A percentile compares a stretch with the other conserved stretches of the same genome.
These are phyloP conservation scores for Campylorhamphus procurvoides DNA, from an alignment of 2,113 vertebrate species.

Conservation along the genomic window DNA sequence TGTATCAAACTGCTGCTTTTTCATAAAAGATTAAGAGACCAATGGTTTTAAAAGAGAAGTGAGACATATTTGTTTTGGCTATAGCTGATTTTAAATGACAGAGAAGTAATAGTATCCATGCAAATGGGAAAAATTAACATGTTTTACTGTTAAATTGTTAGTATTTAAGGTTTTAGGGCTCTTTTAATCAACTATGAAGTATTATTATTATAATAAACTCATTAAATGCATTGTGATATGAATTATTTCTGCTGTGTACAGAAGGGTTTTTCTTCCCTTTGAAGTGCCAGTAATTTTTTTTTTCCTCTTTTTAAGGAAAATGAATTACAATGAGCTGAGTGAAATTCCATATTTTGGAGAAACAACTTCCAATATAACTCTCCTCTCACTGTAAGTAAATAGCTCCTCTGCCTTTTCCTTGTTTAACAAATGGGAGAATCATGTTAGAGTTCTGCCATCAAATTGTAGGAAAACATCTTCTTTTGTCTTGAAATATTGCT, in stretches of 20 bases:
- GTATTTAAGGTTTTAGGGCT: neutral
- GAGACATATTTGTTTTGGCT: neutral
- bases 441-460: neutral
- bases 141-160: neutral
- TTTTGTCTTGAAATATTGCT: neutral
- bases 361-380: slow-evolving; percentile 87
- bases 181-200: neutral
- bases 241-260: neutral
- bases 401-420: neutral
- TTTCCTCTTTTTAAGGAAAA: slow-evolving; percentile 76
- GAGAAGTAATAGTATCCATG: neutral
- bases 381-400: slow-evolving; percentile 90
- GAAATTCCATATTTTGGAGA: slow-evolving; percentile 89
- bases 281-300: neutral
- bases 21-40: neutral
- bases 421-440: neutral
- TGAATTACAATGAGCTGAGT: slow-evolving; percentile 94
- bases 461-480: neutral
- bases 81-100: neutral
- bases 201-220: neutral
- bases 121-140: neutral
- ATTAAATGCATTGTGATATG: neutral
- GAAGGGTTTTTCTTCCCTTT: neutral
- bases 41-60: neutral
- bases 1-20: neutral